Evolutionary conservation across 2,797 vertebrate species (phyloP).

Genomic region (Coccyzus lansbergi): DNA sequence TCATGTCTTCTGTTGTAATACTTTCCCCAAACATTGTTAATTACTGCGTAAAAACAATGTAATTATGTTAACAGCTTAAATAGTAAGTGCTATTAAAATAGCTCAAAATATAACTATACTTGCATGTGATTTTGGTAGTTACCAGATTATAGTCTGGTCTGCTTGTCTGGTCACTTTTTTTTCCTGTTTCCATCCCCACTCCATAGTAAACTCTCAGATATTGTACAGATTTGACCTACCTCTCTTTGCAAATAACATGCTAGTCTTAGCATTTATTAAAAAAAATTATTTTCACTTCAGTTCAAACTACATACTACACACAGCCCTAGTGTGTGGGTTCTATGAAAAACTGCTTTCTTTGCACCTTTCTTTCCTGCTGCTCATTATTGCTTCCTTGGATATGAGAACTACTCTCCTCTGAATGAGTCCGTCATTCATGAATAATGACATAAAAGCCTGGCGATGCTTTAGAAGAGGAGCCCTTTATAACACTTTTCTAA

Average conservation of each 20-base stretch:
- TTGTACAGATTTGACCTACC: neutral
- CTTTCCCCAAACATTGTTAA: neutral
- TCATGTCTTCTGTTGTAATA: neutral
- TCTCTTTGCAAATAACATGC: neutral
- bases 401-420: conserved; percentile 61
- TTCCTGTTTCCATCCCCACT: neutral
- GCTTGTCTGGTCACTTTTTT: neutral
- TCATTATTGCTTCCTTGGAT: conserved; percentile 49
- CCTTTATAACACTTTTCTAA: conserved; percentile 75
- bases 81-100: neutral
- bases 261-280: neutral
- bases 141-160: neutral
- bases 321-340: neutral
- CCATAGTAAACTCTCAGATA: neutral
- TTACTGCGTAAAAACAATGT: neutral
- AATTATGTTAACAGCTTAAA: neutral
- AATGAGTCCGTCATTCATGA: conserved; percentile 72
- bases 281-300: conserved; percentile 30
- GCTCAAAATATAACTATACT: neutral
- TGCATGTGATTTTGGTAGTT: neutral
- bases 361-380: conserved; percentile 1
- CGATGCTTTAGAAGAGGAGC: conserved; percentile 55
- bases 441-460: conserved; percentile 77
- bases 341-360: conserved; percentile 50
- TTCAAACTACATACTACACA: neutral